Evolutionary conservation across 2,113 vertebrate species (phyloP), one percentile per base, ranked within the genome.

Genomic region (Clinocottus analis): DNA sequence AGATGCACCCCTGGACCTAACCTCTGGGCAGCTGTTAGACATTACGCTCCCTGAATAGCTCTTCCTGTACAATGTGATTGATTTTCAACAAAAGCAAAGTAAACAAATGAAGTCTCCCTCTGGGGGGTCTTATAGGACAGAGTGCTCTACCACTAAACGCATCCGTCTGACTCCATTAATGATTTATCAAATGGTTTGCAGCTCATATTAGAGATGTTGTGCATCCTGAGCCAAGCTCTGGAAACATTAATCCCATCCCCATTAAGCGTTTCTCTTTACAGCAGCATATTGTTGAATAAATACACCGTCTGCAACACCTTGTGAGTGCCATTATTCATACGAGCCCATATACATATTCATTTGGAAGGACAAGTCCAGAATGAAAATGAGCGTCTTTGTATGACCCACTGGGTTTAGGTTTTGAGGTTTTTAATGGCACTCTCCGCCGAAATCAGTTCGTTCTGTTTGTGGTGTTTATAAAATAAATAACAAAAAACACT

Each of bases 131-230:
- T 84, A 72, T 5, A 69, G 71, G 81, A 79, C 78, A 39, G 82
- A 90, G 87, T 90, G 82, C 84, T 88, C 85, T 84, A 84, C 72
- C 81, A 39, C 89, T 89, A 90, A 92, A 91, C 85, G 87, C 89
- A 84, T 80, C 75, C 83, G 88, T 90, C 87, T 39, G 80, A 79
- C 83, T 71, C 65, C 74, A 89, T 92, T 83, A 93, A 92, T 90
- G 82, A 93, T 90, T 93, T 80, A 92, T 89, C 84, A 87, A 90
- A 91, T 91, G 79, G 75, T 90, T 82, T 86, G 85, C 75, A 81
- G 88, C 86, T 92, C 77, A 91, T 90, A 91, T 89, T 89, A 62
- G 80, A 87, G 85, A 87, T 88, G 85, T 80, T 87, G 80, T 79
- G 77, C 90, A 85, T 92, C 77, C 87, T 19, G 85, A 89, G 84